Conservation (phyloP, 2,113 vertebrate species). For the Sinocyclocheilus maitianheensis region DNA sequence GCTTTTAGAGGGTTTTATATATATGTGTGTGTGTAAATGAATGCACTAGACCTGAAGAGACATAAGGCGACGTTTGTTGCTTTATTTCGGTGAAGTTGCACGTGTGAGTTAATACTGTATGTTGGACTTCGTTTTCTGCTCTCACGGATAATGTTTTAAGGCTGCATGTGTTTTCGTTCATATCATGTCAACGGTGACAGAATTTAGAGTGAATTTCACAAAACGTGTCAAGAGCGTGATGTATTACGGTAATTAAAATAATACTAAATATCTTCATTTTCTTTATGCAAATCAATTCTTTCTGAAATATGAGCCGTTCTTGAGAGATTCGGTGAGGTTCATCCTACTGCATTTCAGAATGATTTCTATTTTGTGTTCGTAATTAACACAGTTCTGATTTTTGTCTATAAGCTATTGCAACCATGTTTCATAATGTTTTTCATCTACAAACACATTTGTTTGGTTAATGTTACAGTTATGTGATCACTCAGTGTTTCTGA, state of each 20-base stretch:
- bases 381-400: not conserved
- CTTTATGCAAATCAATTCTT: not conserved
- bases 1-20: conserved; percentile 33
- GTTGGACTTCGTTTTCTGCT: conserved; percentile 1
- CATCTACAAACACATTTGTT: not conserved
- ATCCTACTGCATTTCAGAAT: not conserved
- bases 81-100: conserved; percentile 36
- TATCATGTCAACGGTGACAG: not conserved
- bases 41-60: conserved; percentile 38
- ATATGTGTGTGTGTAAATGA: conserved; percentile 40
- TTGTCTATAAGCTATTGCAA: too few species aligned
- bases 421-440: not conserved
- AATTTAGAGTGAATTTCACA: not conserved
- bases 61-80: conserved; percentile 9
- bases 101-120: conserved; percentile 50
- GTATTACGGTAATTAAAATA: not conserved
- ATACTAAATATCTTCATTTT: not conserved
- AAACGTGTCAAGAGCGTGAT: not conserved
- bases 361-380: not conserved
- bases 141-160: conserved; percentile 37
- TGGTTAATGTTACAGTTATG: not conserved
- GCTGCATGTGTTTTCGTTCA: conserved; percentile 52
- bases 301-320: not conserved
- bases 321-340: not conserved
- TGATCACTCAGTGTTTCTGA: not conserved